A percentile compares a stretch with the other conserved stretches of the same genome.
Evolutionary conservation across 2,888 invertebrate species (phyloP).

Genomic region (Dynastes hyllus): DNA sequence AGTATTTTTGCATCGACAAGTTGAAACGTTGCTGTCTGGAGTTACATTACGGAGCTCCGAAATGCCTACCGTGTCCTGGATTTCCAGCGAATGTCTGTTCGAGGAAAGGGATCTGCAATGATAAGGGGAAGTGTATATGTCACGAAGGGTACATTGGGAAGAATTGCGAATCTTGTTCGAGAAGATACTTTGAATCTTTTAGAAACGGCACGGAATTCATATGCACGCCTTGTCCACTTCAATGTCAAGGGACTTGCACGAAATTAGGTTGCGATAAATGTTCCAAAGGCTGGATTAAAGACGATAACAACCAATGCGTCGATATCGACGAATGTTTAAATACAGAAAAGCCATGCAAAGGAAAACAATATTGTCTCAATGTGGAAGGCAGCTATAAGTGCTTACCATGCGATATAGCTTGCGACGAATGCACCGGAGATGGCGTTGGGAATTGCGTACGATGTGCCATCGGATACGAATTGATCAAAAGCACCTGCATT

Average conservation of each 20-base stretch:
- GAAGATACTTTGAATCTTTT: constrained; percentile 83
- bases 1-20: constrained; percentile 86
- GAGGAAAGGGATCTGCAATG: constrained; percentile 88
- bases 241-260: constrained; percentile 86
- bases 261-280: constrained; percentile 82
- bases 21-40: constrained; percentile 88
- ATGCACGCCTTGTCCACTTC: constrained; percentile 85
- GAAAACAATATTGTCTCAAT: constrained; percentile 90
- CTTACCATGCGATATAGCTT: constrained; percentile 88
- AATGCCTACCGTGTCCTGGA: constrained; percentile 88
- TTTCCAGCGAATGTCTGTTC: constrained; percentile 83
- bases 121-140: constrained; percentile 93
- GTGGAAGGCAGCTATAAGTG: constrained; percentile 89
- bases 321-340: constrained; percentile 89
- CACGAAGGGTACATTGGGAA: constrained; percentile 87
- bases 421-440: constrained; percentile 88
- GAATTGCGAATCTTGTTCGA: constrained; percentile 83
- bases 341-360: constrained; percentile 73
- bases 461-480: constrained; percentile 84
- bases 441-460: constrained; percentile 92
- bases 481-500: constrained; percentile 82
- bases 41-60: constrained; percentile 85
- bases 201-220: constrained; percentile 82
- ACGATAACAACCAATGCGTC: constrained; percentile 83
- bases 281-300: constrained; percentile 82